These are phyloP conservation scores for Sebastes iracundus DNA, from an alignment of 2,797 vertebrate genomes.

Conservation along the genomic window DNA sequence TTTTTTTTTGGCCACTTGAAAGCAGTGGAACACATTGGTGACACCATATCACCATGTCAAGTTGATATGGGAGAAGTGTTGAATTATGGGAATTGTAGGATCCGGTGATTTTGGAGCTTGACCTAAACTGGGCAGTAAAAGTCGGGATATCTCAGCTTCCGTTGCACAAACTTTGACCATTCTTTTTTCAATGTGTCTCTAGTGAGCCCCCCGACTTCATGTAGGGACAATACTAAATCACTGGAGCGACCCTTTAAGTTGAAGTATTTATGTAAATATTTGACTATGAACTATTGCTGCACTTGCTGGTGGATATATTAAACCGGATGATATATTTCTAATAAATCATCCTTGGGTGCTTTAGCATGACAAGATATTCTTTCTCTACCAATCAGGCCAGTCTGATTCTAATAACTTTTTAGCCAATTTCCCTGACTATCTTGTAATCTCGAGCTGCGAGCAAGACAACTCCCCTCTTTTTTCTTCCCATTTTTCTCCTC, in stretches of 20 bases:
- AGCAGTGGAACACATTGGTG: neutral
- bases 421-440: constrained; percentile 40
- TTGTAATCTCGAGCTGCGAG: constrained; percentile 4
- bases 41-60: neutral
- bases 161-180: too few species aligned
- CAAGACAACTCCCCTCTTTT: neutral
- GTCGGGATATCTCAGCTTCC: too few species aligned
- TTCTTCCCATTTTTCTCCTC: neutral
- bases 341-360: neutral
- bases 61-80: neutral
- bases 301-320: neutral
- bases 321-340: neutral
- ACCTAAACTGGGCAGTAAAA: too few species aligned
- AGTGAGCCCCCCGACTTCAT: neutral
- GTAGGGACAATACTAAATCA: neutral
- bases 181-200: neutral
- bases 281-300: neutral
- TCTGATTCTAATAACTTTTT: constrained; percentile 32
- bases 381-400: neutral
- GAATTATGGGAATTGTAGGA: too few species aligned
- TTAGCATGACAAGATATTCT: too few species aligned
- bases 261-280: neutral
- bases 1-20: neutral
- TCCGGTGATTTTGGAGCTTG: too few species aligned
- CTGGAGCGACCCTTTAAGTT: neutral